phyloP scores from a whole-genome alignment of 1,140 invertebrate species.

The Eufriesea mexicana region DNA sequence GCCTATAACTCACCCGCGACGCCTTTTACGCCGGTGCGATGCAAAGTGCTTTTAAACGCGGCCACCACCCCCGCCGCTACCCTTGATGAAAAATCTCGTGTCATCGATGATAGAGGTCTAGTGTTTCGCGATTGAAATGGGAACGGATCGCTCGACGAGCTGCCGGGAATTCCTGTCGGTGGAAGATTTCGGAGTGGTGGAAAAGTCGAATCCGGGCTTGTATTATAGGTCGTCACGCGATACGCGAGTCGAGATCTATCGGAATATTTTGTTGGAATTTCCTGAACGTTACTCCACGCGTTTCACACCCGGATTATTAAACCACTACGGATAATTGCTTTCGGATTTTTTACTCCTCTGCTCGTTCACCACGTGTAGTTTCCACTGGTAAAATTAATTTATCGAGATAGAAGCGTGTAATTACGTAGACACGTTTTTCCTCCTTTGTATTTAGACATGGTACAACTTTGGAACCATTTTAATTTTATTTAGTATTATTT shows the following conservation, averaged over 20 bases:
- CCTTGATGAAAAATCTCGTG: conserved; percentile 36
- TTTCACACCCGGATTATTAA: too few relatives aligned
- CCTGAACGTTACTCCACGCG: too few relatives aligned
- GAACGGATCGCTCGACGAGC: background rate
- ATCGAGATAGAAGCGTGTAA: too few relatives aligned
- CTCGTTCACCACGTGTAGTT: too few relatives aligned
- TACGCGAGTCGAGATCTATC: background rate
- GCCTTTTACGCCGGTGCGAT: conserved; percentile 11
- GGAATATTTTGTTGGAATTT: too few relatives aligned
- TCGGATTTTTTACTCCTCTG: too few relatives aligned
- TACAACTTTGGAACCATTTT: too few relatives aligned
- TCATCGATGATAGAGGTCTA: conserved; percentile 38
- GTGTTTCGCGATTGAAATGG: conserved; percentile 28
- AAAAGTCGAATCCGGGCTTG: background rate
- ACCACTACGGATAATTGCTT: too few relatives aligned
- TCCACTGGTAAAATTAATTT: too few relatives aligned
- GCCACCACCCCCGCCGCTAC: background rate
- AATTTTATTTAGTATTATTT: too few relatives aligned
- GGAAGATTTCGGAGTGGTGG: background rate
- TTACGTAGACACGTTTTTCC: too few relatives aligned
- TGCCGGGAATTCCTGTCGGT: background rate
- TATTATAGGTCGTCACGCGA: background rate
- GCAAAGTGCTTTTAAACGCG: conserved; percentile 50
- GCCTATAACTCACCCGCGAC: conserved; percentile 35
- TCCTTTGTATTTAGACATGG: too few relatives aligned